Base-by-base conservation (phyloP, 1,140 invertebrate species). In the Platorchestia sp. region DNA sequence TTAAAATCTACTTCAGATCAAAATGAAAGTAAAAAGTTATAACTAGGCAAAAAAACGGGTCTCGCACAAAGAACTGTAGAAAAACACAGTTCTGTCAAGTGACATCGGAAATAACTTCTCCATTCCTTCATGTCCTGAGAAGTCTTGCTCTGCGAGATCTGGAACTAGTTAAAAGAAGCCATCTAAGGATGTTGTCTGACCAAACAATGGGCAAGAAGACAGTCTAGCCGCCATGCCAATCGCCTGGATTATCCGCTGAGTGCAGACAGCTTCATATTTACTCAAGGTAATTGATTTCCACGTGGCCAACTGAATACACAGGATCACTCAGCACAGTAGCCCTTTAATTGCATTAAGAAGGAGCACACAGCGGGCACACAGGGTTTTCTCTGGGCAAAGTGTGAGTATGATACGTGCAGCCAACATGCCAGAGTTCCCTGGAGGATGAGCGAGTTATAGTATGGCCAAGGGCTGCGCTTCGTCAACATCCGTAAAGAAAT, bases 241-340 rank as follows among this genome's bases (percentile, higher is more conserved):
- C 91, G 91, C 44, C 44, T 40, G 91, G 91, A 45, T 93, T 27
- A 93, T 45, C 45, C 44, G n/a, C 41, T 27, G 45, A 93, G 43
- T 93, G 91, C 91, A 44, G 91, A 45, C 43, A 22, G 43, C 43
- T 45, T 44, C 43, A 45, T 93, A 93, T 93, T 93, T 93, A 93
- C 91, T 40, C 91, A 93, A 45, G 91, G 45, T 93, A 93, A 93
- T 93, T 47, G 91, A 45, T 93, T 93, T 93, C 91, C 91, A 45
- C 91, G 40, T 93, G 91, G 45, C 36, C 87, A 89, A 89, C 87
- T 89, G 87, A 89, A 42, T 44, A 89, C 87, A 89, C 87, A 42
- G 41, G 87, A 89, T 14, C 87, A 44, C 87, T 89, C 10, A 27
- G 59, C 59, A 75, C 59, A 75, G 59, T 75, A 27, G 59, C 59